phyloP scores from a whole-genome alignment of 1,140 invertebrate genomes.

The Polypedilum pembai region DNA sequence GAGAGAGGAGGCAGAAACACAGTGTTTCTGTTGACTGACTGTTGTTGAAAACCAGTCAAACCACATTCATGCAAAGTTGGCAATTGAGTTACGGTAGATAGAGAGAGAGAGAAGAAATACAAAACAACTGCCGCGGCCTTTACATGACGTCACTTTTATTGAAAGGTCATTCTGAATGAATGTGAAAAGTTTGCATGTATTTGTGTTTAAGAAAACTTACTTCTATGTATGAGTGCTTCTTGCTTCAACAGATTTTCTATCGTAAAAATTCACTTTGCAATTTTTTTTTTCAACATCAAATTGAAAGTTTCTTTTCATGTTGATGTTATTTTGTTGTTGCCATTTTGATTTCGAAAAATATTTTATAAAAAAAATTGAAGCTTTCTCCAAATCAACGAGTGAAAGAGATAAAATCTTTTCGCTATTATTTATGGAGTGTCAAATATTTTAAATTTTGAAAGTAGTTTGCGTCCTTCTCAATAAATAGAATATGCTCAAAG shows the following conservation, averaged over 20 bases:
- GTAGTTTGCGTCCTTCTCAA: neutral
- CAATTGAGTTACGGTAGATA: neutral
- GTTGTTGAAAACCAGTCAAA: slow-evolving; percentile 14
- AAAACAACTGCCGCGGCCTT: slow-evolving; percentile 14
- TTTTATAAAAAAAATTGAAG: too few species aligned
- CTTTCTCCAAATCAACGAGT: too few species aligned
- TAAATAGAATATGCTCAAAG: neutral
- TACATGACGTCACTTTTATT: slow-evolving; percentile 28
- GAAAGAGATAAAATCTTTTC: too few species aligned
- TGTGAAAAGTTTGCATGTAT: neutral
- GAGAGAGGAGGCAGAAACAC: neutral
- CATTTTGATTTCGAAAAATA: too few species aligned
- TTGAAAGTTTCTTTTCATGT: slow-evolving; percentile 13
- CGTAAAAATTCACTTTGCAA: slow-evolving; percentile 6
- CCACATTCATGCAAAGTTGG: slow-evolving; percentile 21
- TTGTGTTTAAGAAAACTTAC: neutral
- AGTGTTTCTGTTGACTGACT: too few species aligned
- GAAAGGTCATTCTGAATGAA: slow-evolving; percentile 25
- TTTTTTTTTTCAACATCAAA: neutral
- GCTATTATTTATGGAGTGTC: too few species aligned
- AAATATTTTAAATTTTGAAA: too few species aligned
- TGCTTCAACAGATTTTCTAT: neutral
- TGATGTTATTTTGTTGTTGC: too few species aligned
- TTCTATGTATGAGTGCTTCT: neutral
- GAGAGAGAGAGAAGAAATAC: neutral